These are phyloP conservation scores for Eurytoma californica DNA, from an alignment of 2,888 invertebrate genomes.

Conservation along the genomic window DNA sequence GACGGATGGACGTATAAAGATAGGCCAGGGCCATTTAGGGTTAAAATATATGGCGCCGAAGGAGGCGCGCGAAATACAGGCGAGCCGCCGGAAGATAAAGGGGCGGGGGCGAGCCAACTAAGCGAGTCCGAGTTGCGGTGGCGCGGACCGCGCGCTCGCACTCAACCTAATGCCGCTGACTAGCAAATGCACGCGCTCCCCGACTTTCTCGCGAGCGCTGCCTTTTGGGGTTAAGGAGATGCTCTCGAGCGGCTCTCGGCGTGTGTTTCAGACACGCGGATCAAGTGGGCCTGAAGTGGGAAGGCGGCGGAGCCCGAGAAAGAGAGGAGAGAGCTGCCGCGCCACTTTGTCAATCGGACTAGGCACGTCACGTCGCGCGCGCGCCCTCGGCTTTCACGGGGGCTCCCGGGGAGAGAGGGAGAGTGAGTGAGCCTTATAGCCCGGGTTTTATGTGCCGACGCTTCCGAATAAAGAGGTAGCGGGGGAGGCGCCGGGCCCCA, in stretches of 20 bases:
- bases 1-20: neutral
- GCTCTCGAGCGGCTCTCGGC: constrained; percentile 57
- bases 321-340: neutral
- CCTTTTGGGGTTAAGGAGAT: constrained; percentile 62
- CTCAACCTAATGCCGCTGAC: constrained; percentile 59
- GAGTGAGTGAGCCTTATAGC: too few species aligned
- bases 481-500: neutral
- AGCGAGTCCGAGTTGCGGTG: constrained; percentile 23
- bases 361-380: neutral
- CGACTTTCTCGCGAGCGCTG: neutral
- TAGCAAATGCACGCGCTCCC: constrained; percentile 53
- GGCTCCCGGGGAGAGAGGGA: neutral
- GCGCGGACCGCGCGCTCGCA: constrained; percentile 21
- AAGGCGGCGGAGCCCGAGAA: neutral
- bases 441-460: constrained; percentile 21
- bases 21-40: constrained; percentile 15
- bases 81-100: constrained; percentile 34
- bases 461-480: constrained; percentile 1
- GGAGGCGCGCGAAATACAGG: constrained; percentile 26
- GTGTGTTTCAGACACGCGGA: constrained; percentile 46
- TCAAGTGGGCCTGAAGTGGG: constrained; percentile 25
- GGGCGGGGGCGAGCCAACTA: constrained; percentile 16
- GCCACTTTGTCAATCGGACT: constrained; percentile 53
- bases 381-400: neutral
- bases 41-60: constrained; percentile 31